Percentiles rank a stretch among this genome's conserved stretches.
These are phyloP conservation scores for Piprites chloris DNA, from an alignment of 2,113 vertebrate genomes.

Conservation along the genomic window DNA sequence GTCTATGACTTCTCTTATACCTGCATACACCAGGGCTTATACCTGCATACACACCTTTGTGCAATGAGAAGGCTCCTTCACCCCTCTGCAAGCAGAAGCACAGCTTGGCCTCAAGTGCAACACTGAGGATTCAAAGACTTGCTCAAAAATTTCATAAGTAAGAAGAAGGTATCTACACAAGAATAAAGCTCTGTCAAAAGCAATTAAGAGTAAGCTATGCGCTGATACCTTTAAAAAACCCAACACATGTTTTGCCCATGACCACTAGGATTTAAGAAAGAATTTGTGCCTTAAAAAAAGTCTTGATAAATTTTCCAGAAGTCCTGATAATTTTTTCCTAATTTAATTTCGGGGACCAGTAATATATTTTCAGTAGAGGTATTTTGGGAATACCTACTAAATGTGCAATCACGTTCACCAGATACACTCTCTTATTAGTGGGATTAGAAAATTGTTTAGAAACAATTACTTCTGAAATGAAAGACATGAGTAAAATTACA, in stretches of 20 bases:
- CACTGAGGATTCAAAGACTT: background rate
- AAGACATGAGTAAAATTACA: conserved; percentile 2
- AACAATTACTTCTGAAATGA: background rate
- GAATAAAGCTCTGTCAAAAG: background rate
- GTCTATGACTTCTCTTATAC: background rate
- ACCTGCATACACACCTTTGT: background rate
- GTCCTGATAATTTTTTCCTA: background rate
- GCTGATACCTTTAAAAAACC: background rate
- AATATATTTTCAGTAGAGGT: background rate
- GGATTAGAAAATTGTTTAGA: background rate
- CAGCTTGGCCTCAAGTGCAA: background rate
- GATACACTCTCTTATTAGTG: background rate
- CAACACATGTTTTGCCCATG: background rate
- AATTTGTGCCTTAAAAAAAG: background rate
- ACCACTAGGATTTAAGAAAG: background rate
- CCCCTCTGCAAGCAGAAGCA: background rate
- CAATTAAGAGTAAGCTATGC: background rate
- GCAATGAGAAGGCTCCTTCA: background rate
- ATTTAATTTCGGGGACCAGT: background rate
- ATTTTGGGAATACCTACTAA: background rate
- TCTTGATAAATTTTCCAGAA: background rate
- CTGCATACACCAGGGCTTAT: background rate
- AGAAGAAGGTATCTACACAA: background rate
- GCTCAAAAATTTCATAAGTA: background rate
- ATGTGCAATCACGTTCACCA: background rate